These are phyloP conservation scores for Ophonus ardosiacus DNA, from an alignment of 2,888 invertebrate species.

Conservation along the genomic window DNA sequence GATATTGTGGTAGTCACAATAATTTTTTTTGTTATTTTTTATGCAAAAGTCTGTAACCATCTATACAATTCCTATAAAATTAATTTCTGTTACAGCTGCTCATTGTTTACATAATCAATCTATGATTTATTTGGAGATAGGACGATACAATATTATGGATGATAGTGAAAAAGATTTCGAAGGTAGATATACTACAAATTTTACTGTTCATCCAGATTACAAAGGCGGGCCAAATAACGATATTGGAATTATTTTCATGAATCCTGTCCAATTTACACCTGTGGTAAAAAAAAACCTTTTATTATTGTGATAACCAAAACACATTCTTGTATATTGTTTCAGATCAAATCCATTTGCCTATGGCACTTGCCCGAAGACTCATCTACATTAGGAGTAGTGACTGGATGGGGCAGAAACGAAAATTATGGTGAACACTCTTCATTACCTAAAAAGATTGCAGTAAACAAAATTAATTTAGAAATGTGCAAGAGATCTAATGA, in stretches of 20 bases:
- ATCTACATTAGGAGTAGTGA: not conserved
- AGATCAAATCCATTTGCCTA: not conserved
- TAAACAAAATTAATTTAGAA: not conserved
- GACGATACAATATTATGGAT: not conserved
- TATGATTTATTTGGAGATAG: not conserved
- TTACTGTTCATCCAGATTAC: not conserved
- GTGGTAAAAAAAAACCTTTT: not conserved
- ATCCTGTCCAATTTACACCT: not conserved
- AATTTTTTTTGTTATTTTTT: too few relatives aligned
- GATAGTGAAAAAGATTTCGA: not conserved
- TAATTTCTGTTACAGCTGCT: not conserved
- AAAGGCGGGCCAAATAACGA: not conserved
- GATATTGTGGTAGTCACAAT: too few relatives aligned
- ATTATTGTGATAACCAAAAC: not conserved
- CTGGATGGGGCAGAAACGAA: not conserved
- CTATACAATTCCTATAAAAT: not conserved
- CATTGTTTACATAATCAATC: not conserved
- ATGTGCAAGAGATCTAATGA: not conserved
- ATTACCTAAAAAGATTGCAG: not conserved
- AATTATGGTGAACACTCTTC: not conserved
- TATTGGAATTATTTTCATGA: not conserved
- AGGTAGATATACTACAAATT: not conserved
- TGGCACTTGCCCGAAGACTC: not conserved
- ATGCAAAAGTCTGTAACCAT: too few relatives aligned
- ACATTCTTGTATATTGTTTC: not conserved